Evolutionary conservation across 2,888 invertebrate genomes (phyloP).

Genomic region (Melinaea menophilus): DNA sequence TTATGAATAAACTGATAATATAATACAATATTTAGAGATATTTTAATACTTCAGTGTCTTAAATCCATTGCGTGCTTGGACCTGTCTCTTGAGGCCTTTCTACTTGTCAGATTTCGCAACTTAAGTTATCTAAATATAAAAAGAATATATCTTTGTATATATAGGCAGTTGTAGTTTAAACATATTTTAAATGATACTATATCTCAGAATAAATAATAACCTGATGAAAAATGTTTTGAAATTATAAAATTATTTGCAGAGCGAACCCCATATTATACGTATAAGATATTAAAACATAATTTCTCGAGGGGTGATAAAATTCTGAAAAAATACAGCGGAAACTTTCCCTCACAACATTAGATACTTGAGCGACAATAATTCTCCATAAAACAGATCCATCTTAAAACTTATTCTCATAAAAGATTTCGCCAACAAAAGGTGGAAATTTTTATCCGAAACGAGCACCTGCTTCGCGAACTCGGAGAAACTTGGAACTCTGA

Average conservation of each 20-base stretch:
- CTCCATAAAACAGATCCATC: constrained; percentile 42
- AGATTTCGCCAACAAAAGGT: constrained; percentile 58
- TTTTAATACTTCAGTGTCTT: no score
- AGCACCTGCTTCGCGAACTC: constrained; percentile 68
- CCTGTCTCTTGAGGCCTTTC: no score
- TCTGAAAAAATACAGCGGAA: constrained; percentile 19
- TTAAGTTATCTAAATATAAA: no score
- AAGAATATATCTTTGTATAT: no score
- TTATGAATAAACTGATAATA: no score
- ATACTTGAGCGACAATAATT: constrained; percentile 32
- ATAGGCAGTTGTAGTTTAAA: no score
- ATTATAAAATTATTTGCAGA: not conserved
- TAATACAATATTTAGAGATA: no score
- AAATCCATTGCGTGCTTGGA: no score
- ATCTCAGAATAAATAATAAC: no score
- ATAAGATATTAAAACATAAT: constrained; percentile 6
- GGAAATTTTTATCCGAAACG: constrained; percentile 69
- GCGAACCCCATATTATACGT: not conserved
- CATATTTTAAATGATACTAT: no score
- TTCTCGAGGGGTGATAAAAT: constrained; percentile 10
- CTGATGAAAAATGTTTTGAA: no score
- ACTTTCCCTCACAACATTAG: constrained; percentile 26
- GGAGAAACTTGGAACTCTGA: constrained; percentile 51
- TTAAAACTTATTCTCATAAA: constrained; percentile 52
- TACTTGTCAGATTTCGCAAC: no score